Conservation (phyloP, 1,140 invertebrate genomes). For the Procambarus clarkii region DNA sequence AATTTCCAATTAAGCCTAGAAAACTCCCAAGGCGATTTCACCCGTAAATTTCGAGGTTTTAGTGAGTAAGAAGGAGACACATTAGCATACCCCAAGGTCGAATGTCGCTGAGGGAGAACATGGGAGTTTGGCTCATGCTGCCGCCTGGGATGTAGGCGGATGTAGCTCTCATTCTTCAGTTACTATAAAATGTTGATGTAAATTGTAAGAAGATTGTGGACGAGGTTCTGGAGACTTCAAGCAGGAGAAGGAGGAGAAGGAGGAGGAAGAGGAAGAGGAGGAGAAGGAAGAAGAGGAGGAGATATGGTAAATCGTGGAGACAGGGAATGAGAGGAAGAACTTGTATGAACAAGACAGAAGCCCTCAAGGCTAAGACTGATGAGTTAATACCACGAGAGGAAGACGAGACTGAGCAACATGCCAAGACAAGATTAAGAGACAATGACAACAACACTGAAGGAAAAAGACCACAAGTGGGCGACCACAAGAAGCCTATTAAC, state of each 20-base stretch:
- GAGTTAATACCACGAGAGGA: too few species aligned
- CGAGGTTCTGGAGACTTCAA: slow-evolving; percentile 58
- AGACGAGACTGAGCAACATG: too few species aligned
- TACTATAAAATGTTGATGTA: slow-evolving; percentile 71
- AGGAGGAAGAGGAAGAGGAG: background rate
- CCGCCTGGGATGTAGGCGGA: slow-evolving; percentile 17
- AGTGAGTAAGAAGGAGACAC: slow-evolving; percentile 48
- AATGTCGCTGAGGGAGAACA: background rate
- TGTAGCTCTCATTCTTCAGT: slow-evolving; percentile 54
- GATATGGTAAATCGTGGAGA: background rate
- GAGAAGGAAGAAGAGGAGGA: background rate
- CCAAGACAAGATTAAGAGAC: too few species aligned
- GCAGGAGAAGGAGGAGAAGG: slow-evolving; percentile 23
- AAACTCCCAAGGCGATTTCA: slow-evolving; percentile 70
- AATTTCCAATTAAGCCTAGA: slow-evolving; percentile 70
- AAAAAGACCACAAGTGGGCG: too few species aligned
- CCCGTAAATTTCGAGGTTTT: slow-evolving; percentile 70
- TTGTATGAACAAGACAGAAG: background rate
- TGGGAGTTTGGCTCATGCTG: slow-evolving; percentile 34
- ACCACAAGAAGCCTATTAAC: too few species aligned
- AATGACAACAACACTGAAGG: background rate
- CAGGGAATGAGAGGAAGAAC: background rate
- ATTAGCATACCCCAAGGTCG: slow-evolving; percentile 47
- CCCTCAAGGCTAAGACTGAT: too few species aligned
- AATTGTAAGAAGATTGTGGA: slow-evolving; percentile 71